These are phyloP conservation scores for Eulithis testata DNA, from an alignment of 2,888 invertebrate species.

Conservation along the genomic window DNA sequence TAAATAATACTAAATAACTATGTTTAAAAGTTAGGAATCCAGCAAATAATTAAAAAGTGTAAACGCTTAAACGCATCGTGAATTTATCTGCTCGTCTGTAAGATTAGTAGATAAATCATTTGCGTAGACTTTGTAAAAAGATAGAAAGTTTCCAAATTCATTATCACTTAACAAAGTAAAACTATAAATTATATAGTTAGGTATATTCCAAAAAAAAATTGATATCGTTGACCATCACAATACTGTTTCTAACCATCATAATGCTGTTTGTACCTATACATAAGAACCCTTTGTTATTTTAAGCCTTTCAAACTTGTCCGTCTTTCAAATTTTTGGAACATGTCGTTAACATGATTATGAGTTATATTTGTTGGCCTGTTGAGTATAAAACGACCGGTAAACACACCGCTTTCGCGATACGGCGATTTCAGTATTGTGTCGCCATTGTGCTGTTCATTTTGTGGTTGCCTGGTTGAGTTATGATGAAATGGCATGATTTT, in stretches of 20 bases:
- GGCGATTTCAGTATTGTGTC: slow-evolving; percentile 44
- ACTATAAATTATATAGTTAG: no score
- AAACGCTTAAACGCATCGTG: no score
- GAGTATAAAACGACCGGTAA: slow-evolving; percentile 53
- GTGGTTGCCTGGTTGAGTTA: slow-evolving; percentile 37
- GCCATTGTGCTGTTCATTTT: slow-evolving; percentile 40
- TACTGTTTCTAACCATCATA: no score
- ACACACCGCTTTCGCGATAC: slow-evolving; percentile 50
- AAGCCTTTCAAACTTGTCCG: slow-evolving; percentile 1
- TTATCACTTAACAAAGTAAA: no score
- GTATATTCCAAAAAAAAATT: no score
- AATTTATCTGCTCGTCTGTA: no score
- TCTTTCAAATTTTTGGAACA: slow-evolving; percentile 54
- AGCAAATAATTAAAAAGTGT: background rate
- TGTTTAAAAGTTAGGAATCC: slow-evolving; percentile 27
- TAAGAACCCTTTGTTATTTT: background rate
- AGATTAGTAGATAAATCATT: no score
- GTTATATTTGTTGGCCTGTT: slow-evolving; percentile 60
- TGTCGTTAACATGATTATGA: slow-evolving; percentile 66
- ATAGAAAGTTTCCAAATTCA: no score
- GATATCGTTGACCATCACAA: no score
- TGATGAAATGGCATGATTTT: slow-evolving; percentile 38
- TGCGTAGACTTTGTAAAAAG: no score
- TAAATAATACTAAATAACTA: slow-evolving; percentile 77
- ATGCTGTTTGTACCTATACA: background rate